Conservation (phyloP, 2,113 vertebrate genomes). For the Synchiropus splendidus region DNA sequence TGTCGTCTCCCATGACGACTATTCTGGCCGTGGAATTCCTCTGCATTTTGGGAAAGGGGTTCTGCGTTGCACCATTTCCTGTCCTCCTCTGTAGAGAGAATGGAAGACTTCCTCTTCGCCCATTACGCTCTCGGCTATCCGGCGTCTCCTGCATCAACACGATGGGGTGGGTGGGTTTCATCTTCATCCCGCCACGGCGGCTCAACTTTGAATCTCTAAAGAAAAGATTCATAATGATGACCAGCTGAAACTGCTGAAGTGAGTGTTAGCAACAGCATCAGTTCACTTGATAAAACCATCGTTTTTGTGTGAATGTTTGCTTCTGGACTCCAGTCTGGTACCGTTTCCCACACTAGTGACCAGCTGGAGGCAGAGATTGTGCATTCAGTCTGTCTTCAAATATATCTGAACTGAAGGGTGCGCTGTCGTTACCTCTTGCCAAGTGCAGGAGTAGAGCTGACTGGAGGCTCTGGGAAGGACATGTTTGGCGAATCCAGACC, state of each 20-base stretch:
- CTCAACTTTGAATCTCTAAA: conserved; percentile 62
- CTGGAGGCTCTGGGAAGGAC: conserved; percentile 17
- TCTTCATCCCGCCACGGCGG: conserved; percentile 77
- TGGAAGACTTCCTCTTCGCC: conserved; percentile 17
- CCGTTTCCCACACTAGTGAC: no score
- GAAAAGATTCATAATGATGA: not conserved
- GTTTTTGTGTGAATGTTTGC: no score
- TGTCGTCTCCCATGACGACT: conserved; percentile 80
- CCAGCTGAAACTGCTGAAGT: not conserved
- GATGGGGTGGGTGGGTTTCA: conserved; percentile 65
- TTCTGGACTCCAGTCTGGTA: no score
- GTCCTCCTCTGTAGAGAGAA: conserved; percentile 58
- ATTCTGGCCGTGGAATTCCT: conserved; percentile 77
- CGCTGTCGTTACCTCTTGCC: conserved; percentile 41
- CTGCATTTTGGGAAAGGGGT: conserved; percentile 55
- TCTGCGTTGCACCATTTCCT: conserved; percentile 24
- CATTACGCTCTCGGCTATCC: conserved; percentile 41
- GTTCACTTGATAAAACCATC: not conserved
- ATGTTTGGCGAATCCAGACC: conserved; percentile 22
- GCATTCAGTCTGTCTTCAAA: no score
- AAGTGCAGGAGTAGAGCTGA: no score
- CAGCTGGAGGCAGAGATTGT: no score
- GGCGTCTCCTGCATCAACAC: conserved; percentile 66
- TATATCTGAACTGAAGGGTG: no score
- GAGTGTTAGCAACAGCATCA: not conserved